A percentile compares a stretch with the other conserved stretches of the same genome.
Conservation (phyloP, 1,140 invertebrate species). For the Mamestra configurata region DNA sequence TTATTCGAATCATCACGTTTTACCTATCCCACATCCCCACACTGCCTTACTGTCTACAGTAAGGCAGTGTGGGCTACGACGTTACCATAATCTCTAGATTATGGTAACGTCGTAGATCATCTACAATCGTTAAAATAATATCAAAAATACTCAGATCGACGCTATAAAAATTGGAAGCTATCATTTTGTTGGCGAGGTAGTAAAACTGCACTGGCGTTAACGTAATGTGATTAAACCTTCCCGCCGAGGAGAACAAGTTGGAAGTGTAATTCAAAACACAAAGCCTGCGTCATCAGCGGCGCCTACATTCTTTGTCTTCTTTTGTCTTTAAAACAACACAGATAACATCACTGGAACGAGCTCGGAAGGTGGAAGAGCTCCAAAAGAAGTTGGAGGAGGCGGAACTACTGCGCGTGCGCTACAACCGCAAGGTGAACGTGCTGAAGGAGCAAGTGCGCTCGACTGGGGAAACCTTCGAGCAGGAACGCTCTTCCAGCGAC, state of each 20-base stretch:
- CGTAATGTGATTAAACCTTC: background rate
- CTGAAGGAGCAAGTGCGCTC: conserved; percentile 90
- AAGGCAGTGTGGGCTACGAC: no score
- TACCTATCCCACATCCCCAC: background rate
- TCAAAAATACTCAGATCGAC: background rate
- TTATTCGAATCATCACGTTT: conserved; percentile 32
- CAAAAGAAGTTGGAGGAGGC: conserved; percentile 93
- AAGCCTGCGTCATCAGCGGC: background rate
- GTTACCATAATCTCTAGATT: no score
- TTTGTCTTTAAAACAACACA: conserved; percentile 69
- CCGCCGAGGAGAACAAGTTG: background rate
- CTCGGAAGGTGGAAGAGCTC: conserved; percentile 94
- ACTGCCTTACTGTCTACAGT: background rate
- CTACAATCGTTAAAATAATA: no score
- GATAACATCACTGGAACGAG: conserved; percentile 94
- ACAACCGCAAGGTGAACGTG: conserved; percentile 91
- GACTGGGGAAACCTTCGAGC: conserved; percentile 90
- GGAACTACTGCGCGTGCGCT: conserved; percentile 91
- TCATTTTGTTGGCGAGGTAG: background rate
- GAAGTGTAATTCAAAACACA: background rate
- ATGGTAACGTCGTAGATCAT: no score
- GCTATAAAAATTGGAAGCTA: background rate
- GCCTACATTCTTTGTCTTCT: background rate
- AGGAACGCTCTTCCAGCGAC: conserved; percentile 91
- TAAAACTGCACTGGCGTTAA: background rate